Conservation (phyloP, 2,797 vertebrate genomes). For the Naso thynnoides region DNA sequence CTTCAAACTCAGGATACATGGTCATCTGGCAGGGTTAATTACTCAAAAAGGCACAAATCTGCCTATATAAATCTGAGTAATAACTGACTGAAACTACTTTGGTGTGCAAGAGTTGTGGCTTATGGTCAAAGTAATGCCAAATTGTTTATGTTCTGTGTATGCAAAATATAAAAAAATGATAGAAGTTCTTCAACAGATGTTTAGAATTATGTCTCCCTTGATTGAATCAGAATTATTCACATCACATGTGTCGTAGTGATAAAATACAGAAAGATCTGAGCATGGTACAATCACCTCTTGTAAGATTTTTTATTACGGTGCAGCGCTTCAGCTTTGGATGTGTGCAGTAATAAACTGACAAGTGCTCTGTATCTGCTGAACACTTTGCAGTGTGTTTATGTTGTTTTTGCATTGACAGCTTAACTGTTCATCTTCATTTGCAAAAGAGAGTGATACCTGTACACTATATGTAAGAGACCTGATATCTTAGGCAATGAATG, state of each 20-base stretch:
- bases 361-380: neutral
- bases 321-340: neutral
- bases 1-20: neutral
- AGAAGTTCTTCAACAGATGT: slow-evolving; percentile 3
- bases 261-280: neutral
- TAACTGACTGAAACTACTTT: neutral
- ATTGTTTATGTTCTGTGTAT: slow-evolving; percentile 15
- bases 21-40: neutral
- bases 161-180: neutral
- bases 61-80: slow-evolving; percentile 9
- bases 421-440: neutral
- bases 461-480: neutral
- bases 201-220: neutral
- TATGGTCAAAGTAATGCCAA: neutral
- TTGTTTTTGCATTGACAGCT: neutral
- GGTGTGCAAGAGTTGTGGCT: neutral
- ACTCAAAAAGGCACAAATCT: neutral
- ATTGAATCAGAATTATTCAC: neutral
- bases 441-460: neutral
- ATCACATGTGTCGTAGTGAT: neutral
- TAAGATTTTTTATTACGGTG: too few relatives aligned
- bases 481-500: neutral
- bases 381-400: slow-evolving; percentile 12
- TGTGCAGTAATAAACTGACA: neutral
- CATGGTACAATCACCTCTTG: neutral